Base-by-base conservation (phyloP, 2,113 vertebrate species). In the Setophaga coronata region DNA sequence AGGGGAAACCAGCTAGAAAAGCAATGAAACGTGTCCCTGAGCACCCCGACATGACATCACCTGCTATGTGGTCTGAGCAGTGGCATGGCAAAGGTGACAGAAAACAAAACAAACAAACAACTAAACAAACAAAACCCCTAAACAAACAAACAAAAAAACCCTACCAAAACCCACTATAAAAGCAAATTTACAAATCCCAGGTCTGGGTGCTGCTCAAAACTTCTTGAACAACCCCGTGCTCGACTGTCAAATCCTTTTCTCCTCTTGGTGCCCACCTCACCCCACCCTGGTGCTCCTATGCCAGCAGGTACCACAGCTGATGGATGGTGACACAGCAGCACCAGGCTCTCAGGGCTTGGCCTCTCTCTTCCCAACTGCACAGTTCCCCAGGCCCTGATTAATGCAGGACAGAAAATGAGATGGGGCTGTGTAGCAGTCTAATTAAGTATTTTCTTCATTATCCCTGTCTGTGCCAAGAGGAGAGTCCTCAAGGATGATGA, bases 391-490 rank as follows among this genome's bases (percentile, higher is more conserved):
- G 40, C 33, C 54, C 36, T 45, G 24, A 87, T 89, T 83, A 91
- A 61, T 36, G 40, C 36, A 93, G 64, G n/a, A 5, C 50, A 77
- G 53, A 56, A 80, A 64, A 79, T 47, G 33, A 72, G 40, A 47
- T 23, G 5, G 20, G 80, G 3, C 45, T 64, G 15, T 45, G 36
- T 45, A 20, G 28, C 28, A 71, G 14, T 42, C 71, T 83, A 72
- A 89, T 83, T 66, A 93, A 76, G 14, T 72, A 2, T 79, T 74
- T 89, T 66, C 33, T 54, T 95, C 58, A 60, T 80, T 72, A 89
- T 69, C 24, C 26, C 62, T 25, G 31, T 62, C 57, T 2, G 0
- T 72, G 57, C 48, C 1, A 6, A 79, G 56, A 67, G n/a, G 19
- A 88, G 21, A 74, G 36, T 60, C 79, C 78, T 92, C 5, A 7